These are phyloP conservation scores for Mythimna albipuncta DNA, from an alignment of 2,888 invertebrate genomes.

Conservation along the genomic window DNA sequence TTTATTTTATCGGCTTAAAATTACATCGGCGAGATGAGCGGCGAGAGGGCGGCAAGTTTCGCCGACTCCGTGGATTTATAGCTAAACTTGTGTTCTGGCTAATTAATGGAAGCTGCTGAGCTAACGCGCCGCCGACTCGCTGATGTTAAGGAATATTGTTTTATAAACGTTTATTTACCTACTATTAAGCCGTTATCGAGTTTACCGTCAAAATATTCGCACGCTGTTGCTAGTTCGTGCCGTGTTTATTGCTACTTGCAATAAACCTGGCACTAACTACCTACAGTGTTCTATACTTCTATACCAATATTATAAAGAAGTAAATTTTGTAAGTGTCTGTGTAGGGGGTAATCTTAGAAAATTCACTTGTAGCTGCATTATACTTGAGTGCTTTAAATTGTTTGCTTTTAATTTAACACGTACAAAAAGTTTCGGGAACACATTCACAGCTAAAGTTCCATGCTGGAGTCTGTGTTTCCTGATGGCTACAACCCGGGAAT, in stretches of 20 bases:
- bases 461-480: no score
- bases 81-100: conserved; percentile 88
- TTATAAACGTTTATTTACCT: conserved; percentile 72
- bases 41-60: conserved; percentile 84
- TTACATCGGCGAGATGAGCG: conserved; percentile 84
- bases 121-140: conserved; percentile 80
- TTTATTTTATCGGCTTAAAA: conserved; percentile 89
- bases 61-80: conserved; percentile 86
- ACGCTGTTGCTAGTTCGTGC: conserved; percentile 39
- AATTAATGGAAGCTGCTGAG: conserved; percentile 88
- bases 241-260: conserved; percentile 27
- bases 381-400: no score
- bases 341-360: no score
- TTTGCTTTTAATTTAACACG: no score
- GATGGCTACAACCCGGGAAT: no score
- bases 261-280: no score
- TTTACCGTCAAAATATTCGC: conserved; percentile 31
- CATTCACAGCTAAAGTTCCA: no score
- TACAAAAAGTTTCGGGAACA: no score
- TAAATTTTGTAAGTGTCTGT: no score
- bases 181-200: conserved; percentile 57
- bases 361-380: no score
- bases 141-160: conserved; percentile 84
- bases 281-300: no score
- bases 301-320: no score